Percentiles rank a stretch among this genome's conserved stretches.
Evolutionary conservation across 2,888 invertebrate species (phyloP).

Genomic region (Caenorhabditis plicata): DNA sequence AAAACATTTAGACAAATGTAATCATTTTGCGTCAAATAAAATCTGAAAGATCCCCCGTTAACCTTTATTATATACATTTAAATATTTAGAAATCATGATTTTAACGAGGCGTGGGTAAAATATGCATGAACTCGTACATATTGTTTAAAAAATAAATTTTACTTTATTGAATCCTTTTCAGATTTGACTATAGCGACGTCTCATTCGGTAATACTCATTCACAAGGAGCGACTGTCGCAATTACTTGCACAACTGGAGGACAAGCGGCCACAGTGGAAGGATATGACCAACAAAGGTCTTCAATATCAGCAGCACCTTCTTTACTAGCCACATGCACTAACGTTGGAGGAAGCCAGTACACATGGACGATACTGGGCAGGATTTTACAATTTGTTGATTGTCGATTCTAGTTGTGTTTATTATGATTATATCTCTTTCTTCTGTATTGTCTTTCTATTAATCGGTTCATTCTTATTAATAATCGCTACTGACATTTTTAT

Average conservation of each 20-base stretch:
- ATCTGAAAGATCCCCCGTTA: too few relatives aligned
- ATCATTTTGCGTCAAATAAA: too few relatives aligned
- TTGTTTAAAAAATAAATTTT: too few relatives aligned
- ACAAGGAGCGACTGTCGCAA: constrained; percentile 64
- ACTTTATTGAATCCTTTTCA: constrained; percentile 28
- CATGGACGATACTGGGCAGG: constrained; percentile 64
- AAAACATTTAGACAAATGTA: too few relatives aligned
- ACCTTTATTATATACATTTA: too few relatives aligned
- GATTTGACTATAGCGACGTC: constrained; percentile 64
- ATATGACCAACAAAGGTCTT: constrained; percentile 64
- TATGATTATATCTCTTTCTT: not conserved
- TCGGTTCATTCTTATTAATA: too few relatives aligned
- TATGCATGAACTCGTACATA: too few relatives aligned
- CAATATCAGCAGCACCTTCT: constrained; percentile 60
- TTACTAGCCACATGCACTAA: constrained; percentile 64
- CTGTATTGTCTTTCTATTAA: too few relatives aligned
- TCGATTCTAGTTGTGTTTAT: constrained; percentile 51
- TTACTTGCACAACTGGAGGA: constrained; percentile 64
- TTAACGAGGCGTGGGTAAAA: too few relatives aligned
- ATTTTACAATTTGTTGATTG: constrained; percentile 65
- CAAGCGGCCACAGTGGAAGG: constrained; percentile 65
- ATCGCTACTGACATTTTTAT: too few relatives aligned
- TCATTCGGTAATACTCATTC: constrained; percentile 64
- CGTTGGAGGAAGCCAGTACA: constrained; percentile 65
- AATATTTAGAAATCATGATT: too few relatives aligned